Percentiles rank a stretch among this genome's conserved stretches.
phyloP scores from a whole-genome alignment of 2,888 invertebrate genomes.

The Chrysolina haemoptera region DNA sequence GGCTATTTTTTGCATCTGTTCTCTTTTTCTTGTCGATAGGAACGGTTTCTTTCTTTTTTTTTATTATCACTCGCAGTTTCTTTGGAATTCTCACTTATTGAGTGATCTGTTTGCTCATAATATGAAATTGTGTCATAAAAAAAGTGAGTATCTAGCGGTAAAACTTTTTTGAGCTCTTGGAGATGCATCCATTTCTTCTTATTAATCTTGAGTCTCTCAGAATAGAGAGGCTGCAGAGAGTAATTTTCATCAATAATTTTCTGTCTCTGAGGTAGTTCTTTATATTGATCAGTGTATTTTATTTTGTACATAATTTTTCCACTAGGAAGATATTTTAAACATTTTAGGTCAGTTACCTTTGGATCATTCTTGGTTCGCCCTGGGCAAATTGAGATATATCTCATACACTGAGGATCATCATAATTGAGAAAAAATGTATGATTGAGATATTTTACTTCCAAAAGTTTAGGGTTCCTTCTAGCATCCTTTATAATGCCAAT shows the following conservation, averaged over 20 bases:
- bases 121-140: too few relatives aligned
- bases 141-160: too few relatives aligned
- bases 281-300: slow-evolving; percentile 31
- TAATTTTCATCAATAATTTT: slow-evolving; percentile 21
- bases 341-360: slow-evolving; percentile 31
- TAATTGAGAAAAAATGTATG: slow-evolving; percentile 40
- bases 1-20: slow-evolving; percentile 1
- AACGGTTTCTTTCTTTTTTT: neutral
- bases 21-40: slow-evolving; percentile 7
- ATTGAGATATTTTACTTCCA: slow-evolving; percentile 39
- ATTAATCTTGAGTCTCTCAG: slow-evolving; percentile 30
- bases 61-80: neutral
- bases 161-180: slow-evolving; percentile 30
- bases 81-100: too few relatives aligned
- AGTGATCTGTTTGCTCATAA: too few relatives aligned
- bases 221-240: slow-evolving; percentile 24
- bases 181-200: slow-evolving; percentile 30
- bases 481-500: slow-evolving; percentile 32
- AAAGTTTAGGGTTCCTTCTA: slow-evolving; percentile 36
- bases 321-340: slow-evolving; percentile 32
- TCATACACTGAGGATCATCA: slow-evolving; percentile 31
- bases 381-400: slow-evolving; percentile 37
- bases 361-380: slow-evolving; percentile 25
- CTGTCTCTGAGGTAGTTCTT: slow-evolving; percentile 25
- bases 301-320: slow-evolving; percentile 30